Percentiles rank a stretch among this genome's conserved stretches.
These are phyloP conservation scores for Typhlichthys subterraneus DNA, from an alignment of 2,797 vertebrate species.

Conservation along the genomic window DNA sequence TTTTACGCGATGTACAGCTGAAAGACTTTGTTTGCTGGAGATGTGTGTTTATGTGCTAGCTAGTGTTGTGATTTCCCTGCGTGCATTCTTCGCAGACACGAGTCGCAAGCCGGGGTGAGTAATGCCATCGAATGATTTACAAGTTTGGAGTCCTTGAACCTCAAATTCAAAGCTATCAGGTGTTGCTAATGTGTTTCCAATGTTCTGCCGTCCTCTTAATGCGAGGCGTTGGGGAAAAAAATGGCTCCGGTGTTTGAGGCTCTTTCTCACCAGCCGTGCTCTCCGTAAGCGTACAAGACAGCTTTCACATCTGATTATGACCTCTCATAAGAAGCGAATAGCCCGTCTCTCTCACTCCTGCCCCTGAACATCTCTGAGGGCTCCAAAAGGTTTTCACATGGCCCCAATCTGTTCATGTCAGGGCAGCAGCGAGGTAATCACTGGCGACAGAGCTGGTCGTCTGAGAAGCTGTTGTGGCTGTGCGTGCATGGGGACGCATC, in stretches of 20 bases:
- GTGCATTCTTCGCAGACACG: constrained; percentile 22
- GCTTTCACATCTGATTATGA: constrained; percentile 78
- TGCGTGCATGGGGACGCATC: constrained; percentile 32
- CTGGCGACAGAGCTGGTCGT: constrained; percentile 68
- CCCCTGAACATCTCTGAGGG: constrained; percentile 73
- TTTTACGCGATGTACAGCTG: constrained; percentile 19
- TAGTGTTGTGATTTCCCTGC: constrained; percentile 36
- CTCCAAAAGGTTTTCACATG: constrained; percentile 64
- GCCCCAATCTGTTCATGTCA: constrained; percentile 69
- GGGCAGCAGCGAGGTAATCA: constrained; percentile 68
- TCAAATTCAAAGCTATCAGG: constrained; percentile 72
- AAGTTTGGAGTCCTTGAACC: constrained; percentile 66
- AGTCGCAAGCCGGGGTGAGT: constrained; percentile 44
- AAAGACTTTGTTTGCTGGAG: constrained; percentile 36
- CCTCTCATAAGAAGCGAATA: constrained; percentile 64
- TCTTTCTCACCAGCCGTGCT: constrained; percentile 58
- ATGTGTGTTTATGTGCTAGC: constrained; percentile 27
- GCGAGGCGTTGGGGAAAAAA: constrained; percentile 56
- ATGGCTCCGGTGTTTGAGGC: constrained; percentile 64
- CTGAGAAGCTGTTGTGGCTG: constrained; percentile 53
- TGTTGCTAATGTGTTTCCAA: constrained; percentile 77
- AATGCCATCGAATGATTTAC: constrained; percentile 63
- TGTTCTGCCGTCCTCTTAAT: constrained; percentile 56
- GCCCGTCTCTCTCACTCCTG: constrained; percentile 55
- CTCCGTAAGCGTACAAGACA: constrained; percentile 74